Evolutionary conservation across 1,140 invertebrate genomes (phyloP).

Genomic region (Bombus cullumanus): DNA sequence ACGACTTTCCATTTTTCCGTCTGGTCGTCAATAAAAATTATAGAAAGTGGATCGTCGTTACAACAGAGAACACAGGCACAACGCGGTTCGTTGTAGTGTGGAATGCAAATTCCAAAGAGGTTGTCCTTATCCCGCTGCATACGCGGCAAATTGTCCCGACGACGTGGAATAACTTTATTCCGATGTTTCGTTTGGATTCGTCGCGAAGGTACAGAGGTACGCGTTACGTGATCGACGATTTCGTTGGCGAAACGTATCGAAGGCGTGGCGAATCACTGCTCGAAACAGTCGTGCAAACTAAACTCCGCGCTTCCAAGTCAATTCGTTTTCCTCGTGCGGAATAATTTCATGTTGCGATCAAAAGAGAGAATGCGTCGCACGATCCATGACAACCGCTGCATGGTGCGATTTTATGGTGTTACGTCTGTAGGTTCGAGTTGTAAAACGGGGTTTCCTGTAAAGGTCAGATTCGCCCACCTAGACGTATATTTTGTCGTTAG

Average conservation of each 20-base stretch:
- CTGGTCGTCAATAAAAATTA: not conserved
- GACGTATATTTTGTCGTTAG: too few relatives aligned
- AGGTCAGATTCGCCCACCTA: too few relatives aligned
- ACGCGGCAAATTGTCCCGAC: not conserved
- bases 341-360: not conserved
- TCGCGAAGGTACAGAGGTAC: too few relatives aligned
- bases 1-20: constrained; percentile 17
- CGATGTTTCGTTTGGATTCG: not conserved
- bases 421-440: not conserved
- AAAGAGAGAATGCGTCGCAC: not conserved
- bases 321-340: not conserved
- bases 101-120: not conserved
- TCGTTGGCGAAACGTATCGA: constrained; percentile 11
- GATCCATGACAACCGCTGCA: not conserved
- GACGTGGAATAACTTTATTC: constrained; percentile 1
- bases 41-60: not conserved
- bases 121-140: not conserved
- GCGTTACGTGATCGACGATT: constrained; percentile 19
- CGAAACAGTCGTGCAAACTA: not conserved
- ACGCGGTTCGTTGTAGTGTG: not conserved
- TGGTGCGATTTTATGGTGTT: not conserved
- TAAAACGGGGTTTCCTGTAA: too few relatives aligned
- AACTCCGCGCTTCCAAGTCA: not conserved
- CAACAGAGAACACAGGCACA: not conserved
- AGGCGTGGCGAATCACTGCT: not conserved